Base-by-base conservation (phyloP, 2,113 vertebrate genomes). In the Apus apus region DNA sequence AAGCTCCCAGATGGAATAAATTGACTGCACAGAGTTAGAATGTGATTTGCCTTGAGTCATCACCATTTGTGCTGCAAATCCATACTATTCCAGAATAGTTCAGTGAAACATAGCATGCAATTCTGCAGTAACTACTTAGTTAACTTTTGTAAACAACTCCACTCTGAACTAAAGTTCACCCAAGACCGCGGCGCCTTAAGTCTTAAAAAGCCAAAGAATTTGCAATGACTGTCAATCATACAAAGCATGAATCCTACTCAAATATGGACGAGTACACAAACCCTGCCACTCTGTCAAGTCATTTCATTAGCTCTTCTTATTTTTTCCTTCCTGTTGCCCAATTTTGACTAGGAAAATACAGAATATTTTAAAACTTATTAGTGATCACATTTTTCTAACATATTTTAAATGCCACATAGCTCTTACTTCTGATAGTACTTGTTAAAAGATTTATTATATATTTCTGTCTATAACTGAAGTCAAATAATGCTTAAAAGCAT, bases 101-200 rank as follows among this genome's bases (percentile, higher is more conserved):
- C 25, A 36, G 29, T 68, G 76, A 77, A 87, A 75, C 12, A 16
- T 4, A 60, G 50, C 36, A 85, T 0, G 3, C 6, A 1, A 64
- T 76, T 81, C 61, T 64, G 15, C 32, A 85, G 81, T 32, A 92
- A 56, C 46, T 73, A 40, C 21, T 80, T 61, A 84, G 90, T 78
- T 70, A 90, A 87, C 57, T 80, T 95, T 46, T 96, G 58, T 77
- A 93, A 96, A 93, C 61, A 92, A 58, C 48, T 83, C 53, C 38
- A 32, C 60, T 89, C 64, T 87, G 92, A 94, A 93, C 65, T 85
- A 26, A 87, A 96, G 43, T 61, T 87, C 62, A 90, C 82, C 67
- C 46, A 66, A 61, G 65, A 84, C 21, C 1, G 14, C 51, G 77
- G 74, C 13, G 50, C 70, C 86, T 81, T 66, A 72, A 46, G 40